Conservation (phyloP, 2,113 vertebrate genomes). For the Anser brachyrhynchus region DNA sequence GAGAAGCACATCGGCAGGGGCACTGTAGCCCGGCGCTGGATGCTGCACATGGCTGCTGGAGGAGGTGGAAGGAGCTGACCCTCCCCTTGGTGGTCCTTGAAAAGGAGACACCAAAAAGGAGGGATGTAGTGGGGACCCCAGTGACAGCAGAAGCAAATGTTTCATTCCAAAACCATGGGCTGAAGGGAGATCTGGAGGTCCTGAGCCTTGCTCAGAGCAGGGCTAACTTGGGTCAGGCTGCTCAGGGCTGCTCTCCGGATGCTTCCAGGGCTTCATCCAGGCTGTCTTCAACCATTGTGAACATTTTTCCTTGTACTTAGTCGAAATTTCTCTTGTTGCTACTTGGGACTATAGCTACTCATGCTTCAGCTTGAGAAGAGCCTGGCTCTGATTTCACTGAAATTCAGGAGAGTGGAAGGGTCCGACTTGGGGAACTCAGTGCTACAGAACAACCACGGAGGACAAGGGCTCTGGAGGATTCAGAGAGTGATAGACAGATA, state of each 20-base stretch:
- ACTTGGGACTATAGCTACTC: rapidly evolving
- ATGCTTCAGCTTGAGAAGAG: not conserved
- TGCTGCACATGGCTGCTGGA: rapidly evolving
- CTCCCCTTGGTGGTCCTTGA: not conserved
- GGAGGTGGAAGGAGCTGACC: not conserved
- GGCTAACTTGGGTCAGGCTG: not conserved
- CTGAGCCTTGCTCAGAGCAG: not conserved
- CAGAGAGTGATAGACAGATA: slow-evolving; percentile 43
- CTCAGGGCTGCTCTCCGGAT: not conserved
- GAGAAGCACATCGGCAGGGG: not conserved
- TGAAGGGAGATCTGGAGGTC: not conserved
- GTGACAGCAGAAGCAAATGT: not conserved
- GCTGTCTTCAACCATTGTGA: not conserved
- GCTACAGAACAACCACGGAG: not conserved
- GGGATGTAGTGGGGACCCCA: not conserved
- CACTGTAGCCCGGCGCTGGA: not conserved
- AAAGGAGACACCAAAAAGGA: not conserved
- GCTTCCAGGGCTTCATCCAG: not conserved
- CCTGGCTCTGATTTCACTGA: not conserved
- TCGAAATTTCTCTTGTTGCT: not conserved
- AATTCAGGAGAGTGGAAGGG: not conserved
- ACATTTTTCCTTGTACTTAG: not conserved
- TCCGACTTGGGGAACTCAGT: not conserved
- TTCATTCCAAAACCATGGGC: not conserved
- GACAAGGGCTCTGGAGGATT: not conserved